Base-by-base conservation (phyloP, 1,140 invertebrate species). In the Zaprionus nigranus region DNA sequence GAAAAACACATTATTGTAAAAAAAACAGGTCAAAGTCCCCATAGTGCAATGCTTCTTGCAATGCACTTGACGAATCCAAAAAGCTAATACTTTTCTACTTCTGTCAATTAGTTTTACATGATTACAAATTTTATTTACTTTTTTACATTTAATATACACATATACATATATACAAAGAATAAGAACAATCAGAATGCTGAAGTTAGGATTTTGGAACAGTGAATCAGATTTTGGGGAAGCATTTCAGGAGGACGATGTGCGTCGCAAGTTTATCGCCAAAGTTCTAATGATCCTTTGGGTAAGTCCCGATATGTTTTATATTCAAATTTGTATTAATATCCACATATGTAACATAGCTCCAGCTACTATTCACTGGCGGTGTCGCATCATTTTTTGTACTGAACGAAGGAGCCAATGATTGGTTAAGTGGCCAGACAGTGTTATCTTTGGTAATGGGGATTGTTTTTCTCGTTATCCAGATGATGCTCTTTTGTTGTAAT, bases 401-500 rank as follows among this genome's bases (percentile, higher is more conserved):
- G 1, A 5, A 24, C 20, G 46, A 51, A 13, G 11, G 4, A 12
- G 46, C 46, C 20, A 11, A 13, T 5, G 46, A 51, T 13, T 51
- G 46, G 46, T 13, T 51, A 13, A 20, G 20, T 1, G 0, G 0
- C 1, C 20, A 22, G 5, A 0, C 13, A 11, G 12, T 13, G 4
- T 22, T 49, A 24, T 0, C 0, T 3, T 0, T 51, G 1, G 12
- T 24, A 5, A 11, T 9, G 9, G 0, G 3, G 3, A 0, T 9
- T 2, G 2, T 51, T 22, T 51, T 13, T 4, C 1, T 49, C 0
- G 3, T 13, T 5, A 20, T 51, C 12, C 20, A 51, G 20, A 2
- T 51, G 2, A 12, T 12, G 11, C 0, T 51, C 9, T 13, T 51
- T 5, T 51, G 46, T 51, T 51, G 20, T 51, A 51, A 6, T 7